phyloP scores from a whole-genome alignment of 2,113 vertebrate genomes.

The Polypterus bichir region DNA sequence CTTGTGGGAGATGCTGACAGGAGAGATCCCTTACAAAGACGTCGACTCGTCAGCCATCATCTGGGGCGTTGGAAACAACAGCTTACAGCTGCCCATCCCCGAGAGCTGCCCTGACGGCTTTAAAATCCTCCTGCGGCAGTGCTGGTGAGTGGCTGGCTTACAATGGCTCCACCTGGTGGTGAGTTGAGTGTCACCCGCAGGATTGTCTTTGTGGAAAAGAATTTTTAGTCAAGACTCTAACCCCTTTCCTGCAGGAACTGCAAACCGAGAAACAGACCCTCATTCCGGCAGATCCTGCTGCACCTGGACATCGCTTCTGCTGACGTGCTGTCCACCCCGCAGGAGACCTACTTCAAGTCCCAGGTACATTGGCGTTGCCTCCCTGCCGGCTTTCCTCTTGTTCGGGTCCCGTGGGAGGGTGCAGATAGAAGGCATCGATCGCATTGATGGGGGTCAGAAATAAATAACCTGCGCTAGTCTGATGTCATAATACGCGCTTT shows the following conservation, averaged over 20 bases:
- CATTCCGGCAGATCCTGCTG: conserved; percentile 87
- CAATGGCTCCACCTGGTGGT: too few species aligned
- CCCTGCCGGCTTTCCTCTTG: background rate
- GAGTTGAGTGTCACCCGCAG: too few species aligned
- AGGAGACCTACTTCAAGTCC: conserved; percentile 92
- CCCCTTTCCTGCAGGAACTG: conserved; percentile 62
- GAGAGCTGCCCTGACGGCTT: conserved; percentile 92
- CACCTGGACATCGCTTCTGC: conserved; percentile 93
- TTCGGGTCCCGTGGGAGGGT: background rate
- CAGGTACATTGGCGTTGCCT: conserved; percentile 49
- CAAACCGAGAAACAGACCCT: conserved; percentile 85
- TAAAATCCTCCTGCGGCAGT: conserved; percentile 88
- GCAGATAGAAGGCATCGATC: conserved; percentile 24
- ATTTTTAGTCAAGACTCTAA: too few species aligned
- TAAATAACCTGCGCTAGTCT: background rate
- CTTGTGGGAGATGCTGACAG: conserved; percentile 92
- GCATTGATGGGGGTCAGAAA: background rate
- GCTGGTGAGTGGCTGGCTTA: conserved; percentile 66
- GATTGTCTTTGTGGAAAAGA: too few species aligned
- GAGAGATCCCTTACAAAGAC: conserved; percentile 93
- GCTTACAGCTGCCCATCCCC: conserved; percentile 87
- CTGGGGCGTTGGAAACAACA: conserved; percentile 96
- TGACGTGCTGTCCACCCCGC: conserved; percentile 83
- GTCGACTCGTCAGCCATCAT: conserved; percentile 95
- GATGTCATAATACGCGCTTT: too few species aligned